Conservation (phyloP, 2,888 invertebrate genomes). For the Xylota segnis region DNA sequence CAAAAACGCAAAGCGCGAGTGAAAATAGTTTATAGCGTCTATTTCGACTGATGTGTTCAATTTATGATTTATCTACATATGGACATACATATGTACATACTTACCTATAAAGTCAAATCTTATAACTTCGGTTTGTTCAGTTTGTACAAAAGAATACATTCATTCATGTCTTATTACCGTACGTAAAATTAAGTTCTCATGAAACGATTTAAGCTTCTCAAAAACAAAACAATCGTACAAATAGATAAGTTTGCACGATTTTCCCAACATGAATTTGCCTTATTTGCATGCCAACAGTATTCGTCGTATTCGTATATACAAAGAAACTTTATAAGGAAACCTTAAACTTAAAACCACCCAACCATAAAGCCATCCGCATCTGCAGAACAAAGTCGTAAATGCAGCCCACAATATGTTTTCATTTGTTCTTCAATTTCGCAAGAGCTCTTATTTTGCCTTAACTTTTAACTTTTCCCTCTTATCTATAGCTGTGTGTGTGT, state of each 20-base stretch:
- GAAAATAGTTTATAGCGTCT: too few species aligned
- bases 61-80: too few species aligned
- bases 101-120: too few species aligned
- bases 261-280: not conserved
- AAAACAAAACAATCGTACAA: not conserved
- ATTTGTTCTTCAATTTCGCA: conserved; percentile 12
- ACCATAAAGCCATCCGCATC: conserved; percentile 10
- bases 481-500: not conserved
- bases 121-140: too few species aligned
- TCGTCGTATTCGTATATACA: not conserved
- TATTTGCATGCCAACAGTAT: conserved; percentile 11
- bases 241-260: conserved; percentile 1
- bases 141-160: not conserved
- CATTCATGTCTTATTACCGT: too few species aligned
- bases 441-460: not conserved
- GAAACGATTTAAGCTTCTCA: not conserved
- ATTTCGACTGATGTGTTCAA: too few species aligned
- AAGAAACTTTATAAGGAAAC: conserved; percentile 7
- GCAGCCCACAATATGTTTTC: conserved; percentile 18
- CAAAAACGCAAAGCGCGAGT: too few species aligned
- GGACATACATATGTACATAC: too few species aligned
- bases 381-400: conserved; percentile 16
- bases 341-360: conserved; percentile 8
- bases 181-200: not conserved
- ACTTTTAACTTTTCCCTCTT: conserved; percentile 3